Percentiles rank a stretch among this genome's conserved stretches.
Conservation (phyloP, 2,888 invertebrate species). For the Ceratothoa steindachneri region DNA sequence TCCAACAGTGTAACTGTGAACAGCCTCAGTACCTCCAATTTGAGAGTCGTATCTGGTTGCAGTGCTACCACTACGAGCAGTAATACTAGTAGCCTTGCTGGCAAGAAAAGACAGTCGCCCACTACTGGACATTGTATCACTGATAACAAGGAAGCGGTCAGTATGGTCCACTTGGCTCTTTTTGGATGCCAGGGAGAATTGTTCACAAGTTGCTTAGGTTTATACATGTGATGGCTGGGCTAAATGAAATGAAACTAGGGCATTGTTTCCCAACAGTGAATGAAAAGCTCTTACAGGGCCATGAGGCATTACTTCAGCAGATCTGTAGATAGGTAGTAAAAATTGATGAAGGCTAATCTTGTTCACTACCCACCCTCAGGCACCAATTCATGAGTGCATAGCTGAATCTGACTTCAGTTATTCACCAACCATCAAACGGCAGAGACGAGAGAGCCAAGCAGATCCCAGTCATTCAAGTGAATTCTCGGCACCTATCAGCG, state of each 20-base stretch:
- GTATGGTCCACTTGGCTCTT: too few species aligned
- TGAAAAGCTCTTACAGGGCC: too few species aligned
- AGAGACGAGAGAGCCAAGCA: slow-evolving; percentile 8
- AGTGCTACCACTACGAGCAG: slow-evolving; percentile 8
- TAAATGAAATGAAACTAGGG: too few species aligned
- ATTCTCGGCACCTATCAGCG: not conserved
- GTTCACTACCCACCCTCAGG: not conserved
- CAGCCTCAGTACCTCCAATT: not conserved
- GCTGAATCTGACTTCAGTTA: not conserved
- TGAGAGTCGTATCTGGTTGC: slow-evolving; percentile 12
- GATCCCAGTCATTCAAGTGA: not conserved
- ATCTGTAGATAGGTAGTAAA: too few species aligned
- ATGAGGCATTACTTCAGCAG: too few species aligned
- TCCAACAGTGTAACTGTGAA: not conserved
- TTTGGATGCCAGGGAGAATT: too few species aligned
- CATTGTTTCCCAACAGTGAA: too few species aligned
- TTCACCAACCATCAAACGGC: not conserved
- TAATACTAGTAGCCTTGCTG: too few species aligned
- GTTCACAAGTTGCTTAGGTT: too few species aligned
- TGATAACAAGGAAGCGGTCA: not conserved
- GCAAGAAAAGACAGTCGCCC: not conserved
- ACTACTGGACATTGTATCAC: not conserved
- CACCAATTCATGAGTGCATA: not conserved
- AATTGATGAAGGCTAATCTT: not conserved
- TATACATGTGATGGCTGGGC: too few species aligned